These are phyloP conservation scores for Macaca mulatta DNA, from an alignment of 2,113 vertebrate species.

Conservation along the genomic window DNA sequence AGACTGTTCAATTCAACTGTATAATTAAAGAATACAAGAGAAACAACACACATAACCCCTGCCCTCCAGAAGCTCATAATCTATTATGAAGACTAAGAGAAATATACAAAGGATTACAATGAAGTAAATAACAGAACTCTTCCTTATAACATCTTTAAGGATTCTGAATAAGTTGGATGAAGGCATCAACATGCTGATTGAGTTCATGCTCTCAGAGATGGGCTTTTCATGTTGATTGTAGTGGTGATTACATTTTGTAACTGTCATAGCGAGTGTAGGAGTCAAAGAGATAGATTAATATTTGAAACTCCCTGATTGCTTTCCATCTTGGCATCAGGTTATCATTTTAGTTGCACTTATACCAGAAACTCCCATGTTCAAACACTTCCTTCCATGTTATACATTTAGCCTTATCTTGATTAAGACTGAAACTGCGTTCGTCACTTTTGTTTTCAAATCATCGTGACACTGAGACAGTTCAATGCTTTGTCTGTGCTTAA, in stretches of 20 bases:
- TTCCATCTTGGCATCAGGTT: constrained; percentile 14
- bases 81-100: background rate
- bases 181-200: background rate
- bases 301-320: constrained; percentile 13
- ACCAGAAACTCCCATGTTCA: constrained; percentile 30
- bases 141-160: background rate
- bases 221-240: background rate
- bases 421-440: constrained; percentile 74
- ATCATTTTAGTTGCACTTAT: constrained; percentile 14
- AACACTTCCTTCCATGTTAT: constrained; percentile 73
- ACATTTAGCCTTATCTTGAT: constrained; percentile 72
- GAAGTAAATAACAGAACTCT: background rate
- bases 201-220: background rate
- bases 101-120: background rate
- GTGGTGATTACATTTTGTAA: background rate
- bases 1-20: background rate
- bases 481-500: constrained; percentile 76
- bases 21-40: background rate
- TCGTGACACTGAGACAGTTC: constrained; percentile 70
- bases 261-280: background rate
- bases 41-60: background rate
- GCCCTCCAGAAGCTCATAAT: background rate
- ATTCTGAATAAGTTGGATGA: background rate
- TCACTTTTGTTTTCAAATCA: constrained; percentile 73
- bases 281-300: background rate